These are phyloP conservation scores for Trissoscelio sp. DNA, from an alignment of 2,888 invertebrate genomes.

Conservation along the genomic window DNA sequence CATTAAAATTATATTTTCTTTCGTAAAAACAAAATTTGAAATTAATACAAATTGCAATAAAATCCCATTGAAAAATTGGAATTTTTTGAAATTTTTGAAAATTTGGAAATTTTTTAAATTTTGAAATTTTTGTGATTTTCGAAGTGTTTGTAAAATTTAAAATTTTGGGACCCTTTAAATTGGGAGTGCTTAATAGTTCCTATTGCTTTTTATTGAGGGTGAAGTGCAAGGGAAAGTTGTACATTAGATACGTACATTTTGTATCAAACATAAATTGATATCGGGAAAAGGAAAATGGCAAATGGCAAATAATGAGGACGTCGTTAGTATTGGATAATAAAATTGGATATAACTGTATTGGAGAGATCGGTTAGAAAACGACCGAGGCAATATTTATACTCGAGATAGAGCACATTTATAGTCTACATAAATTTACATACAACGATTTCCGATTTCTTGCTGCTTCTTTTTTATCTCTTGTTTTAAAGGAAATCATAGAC, in stretches of 20 bases:
- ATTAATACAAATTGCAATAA: too few species aligned
- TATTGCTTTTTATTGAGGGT: too few species aligned
- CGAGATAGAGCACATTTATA: neutral
- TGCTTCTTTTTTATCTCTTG: neutral
- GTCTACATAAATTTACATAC: constrained; percentile 4
- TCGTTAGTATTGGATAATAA: constrained; percentile 41
- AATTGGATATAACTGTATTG: constrained; percentile 34
- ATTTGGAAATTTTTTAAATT: too few species aligned
- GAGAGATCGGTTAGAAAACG: constrained; percentile 54
- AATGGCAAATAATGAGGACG: constrained; percentile 24
- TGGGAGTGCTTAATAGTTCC: too few species aligned
- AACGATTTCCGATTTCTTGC: neutral
- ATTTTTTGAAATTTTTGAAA: too few species aligned
- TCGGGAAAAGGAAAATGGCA: constrained; percentile 12
- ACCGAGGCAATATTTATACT: neutral
- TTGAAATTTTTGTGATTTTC: too few species aligned
- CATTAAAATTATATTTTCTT: too few species aligned
- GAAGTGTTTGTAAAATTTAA: too few species aligned
- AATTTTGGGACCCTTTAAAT: too few species aligned
- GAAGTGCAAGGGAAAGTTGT: constrained; percentile 57
- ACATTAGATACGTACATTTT: constrained; percentile 29
- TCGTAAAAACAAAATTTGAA: too few species aligned
- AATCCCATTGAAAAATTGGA: too few species aligned
- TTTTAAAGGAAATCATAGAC: constrained; percentile 4
- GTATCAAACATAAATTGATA: constrained; percentile 37